These are phyloP conservation scores for Labroides dimidiatus DNA, from an alignment of 2,797 vertebrate genomes.

Conservation along the genomic window DNA sequence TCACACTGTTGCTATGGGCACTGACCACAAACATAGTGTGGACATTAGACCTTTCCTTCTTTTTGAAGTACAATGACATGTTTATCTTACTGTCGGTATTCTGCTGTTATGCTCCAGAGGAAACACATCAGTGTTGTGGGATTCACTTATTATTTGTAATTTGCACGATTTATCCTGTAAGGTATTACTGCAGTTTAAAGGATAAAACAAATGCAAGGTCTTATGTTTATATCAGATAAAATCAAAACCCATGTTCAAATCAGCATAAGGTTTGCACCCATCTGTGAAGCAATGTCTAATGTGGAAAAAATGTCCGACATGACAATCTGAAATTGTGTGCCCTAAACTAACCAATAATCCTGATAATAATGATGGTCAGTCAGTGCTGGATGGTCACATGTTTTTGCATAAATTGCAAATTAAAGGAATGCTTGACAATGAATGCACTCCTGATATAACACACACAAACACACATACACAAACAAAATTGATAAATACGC, in stretches of 20 bases:
- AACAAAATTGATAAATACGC: too few relatives aligned
- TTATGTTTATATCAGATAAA: neutral
- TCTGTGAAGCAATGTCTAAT: too few relatives aligned
- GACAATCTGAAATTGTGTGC: too few relatives aligned
- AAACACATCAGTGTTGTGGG: constrained; percentile 1
- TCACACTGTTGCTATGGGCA: constrained; percentile 59
- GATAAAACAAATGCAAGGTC: neutral
- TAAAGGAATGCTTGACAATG: too few relatives aligned
- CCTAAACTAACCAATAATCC: too few relatives aligned
- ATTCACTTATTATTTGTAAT: constrained; percentile 14
- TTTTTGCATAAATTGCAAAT: neutral
- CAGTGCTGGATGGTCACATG: constrained; percentile 2
- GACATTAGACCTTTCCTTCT: constrained; percentile 14
- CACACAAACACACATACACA: too few relatives aligned
- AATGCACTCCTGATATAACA: too few relatives aligned
- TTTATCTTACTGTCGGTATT: constrained; percentile 42
- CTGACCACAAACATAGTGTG: constrained; percentile 38
- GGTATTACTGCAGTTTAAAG: neutral
- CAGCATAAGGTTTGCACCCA: neutral
- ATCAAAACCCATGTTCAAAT: neutral
- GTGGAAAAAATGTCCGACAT: too few relatives aligned
- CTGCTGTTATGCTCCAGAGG: constrained; percentile 16
- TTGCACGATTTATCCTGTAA: constrained; percentile 4
- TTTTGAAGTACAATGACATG: constrained; percentile 25
- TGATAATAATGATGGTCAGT: too few relatives aligned